These are phyloP conservation scores for Aphelenchoides bicaudatus DNA, from an alignment of 2,888 invertebrate species.

Conservation along the genomic window DNA sequence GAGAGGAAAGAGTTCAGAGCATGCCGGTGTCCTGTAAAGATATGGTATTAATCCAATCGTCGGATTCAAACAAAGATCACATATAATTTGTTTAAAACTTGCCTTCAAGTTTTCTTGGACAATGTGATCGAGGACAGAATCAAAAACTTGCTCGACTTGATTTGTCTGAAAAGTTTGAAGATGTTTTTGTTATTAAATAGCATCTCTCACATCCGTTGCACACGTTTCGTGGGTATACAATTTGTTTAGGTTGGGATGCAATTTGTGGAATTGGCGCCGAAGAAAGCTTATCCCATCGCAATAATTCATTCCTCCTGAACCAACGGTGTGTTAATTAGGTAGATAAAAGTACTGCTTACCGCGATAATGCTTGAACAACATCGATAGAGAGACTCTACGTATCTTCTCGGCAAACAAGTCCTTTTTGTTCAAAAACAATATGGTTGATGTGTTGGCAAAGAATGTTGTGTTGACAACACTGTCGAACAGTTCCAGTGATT, in stretches of 20 bases:
- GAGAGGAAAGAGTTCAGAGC: background rate
- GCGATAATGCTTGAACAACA: slow-evolving; percentile 40
- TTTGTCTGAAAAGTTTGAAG: slow-evolving; percentile 37
- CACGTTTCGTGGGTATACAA: slow-evolving; percentile 52
- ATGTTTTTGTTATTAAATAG: background rate
- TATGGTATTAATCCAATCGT: too few relatives aligned
- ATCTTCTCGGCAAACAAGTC: slow-evolving; percentile 56
- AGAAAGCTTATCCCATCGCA: slow-evolving; percentile 39
- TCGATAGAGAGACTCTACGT: slow-evolving; percentile 32
- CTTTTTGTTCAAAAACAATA: slow-evolving; percentile 57
- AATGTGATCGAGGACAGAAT: slow-evolving; percentile 54
- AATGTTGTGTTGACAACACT: slow-evolving; percentile 40
- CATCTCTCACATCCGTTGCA: slow-evolving; percentile 36
- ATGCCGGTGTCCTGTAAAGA: slow-evolving; percentile 6
- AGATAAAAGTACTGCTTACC: slow-evolving; percentile 26
- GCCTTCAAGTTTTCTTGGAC: slow-evolving; percentile 52
- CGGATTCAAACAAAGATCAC: background rate
- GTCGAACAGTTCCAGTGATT: slow-evolving; percentile 49
- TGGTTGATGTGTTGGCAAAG: slow-evolving; percentile 48
- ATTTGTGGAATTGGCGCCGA: slow-evolving; percentile 32
- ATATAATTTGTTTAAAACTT: slow-evolving; percentile 24
- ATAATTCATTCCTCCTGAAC: slow-evolving; percentile 41
- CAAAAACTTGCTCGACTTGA: slow-evolving; percentile 46
- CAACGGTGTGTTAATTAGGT: background rate
- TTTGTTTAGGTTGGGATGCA: slow-evolving; percentile 29